Base-by-base conservation (phyloP, 2,113 vertebrate species). In the Globicephala melas region DNA sequence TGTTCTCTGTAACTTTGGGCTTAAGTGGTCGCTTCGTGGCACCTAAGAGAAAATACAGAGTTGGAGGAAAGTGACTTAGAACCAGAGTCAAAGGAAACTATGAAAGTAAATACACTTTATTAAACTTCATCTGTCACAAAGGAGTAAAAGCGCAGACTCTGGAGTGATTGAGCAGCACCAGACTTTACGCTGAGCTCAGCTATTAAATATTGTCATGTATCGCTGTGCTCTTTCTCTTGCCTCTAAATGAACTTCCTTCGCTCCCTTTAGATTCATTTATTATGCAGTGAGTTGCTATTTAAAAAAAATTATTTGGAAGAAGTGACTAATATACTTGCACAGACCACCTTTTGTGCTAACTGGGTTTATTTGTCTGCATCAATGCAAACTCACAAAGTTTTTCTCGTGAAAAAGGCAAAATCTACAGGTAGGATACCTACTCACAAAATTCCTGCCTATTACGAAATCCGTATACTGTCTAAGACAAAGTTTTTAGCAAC, bases 181-280 rank as follows among this genome's bases (percentile, higher is more conserved):
- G 73, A 68, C 91, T 92, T 88, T 79, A 60, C 91, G 92, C 96
- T 94, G 91, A 93, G 67, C 79, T 97, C 31, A 17, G 77, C 79
- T 87, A 62, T 97, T 97, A 97, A 95, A 87, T 1, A 58, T 11
- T 92, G 89, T 91, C 93, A 28, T 62, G 70, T 53, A 31, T 77
- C 58, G 23, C 33, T 50, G 33, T 9, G 26, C 31, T 21, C 33
- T 63, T 62, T 50, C 60, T 33, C 31, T 63, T 94, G 95, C 80
- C 93, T 81, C 93, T 77, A 97, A 98, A 94, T 92, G 97, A 97
- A 88, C 87, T 95, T 82, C 67, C 84, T 93, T 97, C 80, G 60
- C 93, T 98, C 91, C 60, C 82, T 84, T 44, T 20, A 80, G 31
- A 31, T 83, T 97, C 96, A 98, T 97, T 98, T 94, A 98, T 94